Base-by-base conservation (phyloP, 2,113 vertebrate genomes). In the Geococcyx californianus region DNA sequence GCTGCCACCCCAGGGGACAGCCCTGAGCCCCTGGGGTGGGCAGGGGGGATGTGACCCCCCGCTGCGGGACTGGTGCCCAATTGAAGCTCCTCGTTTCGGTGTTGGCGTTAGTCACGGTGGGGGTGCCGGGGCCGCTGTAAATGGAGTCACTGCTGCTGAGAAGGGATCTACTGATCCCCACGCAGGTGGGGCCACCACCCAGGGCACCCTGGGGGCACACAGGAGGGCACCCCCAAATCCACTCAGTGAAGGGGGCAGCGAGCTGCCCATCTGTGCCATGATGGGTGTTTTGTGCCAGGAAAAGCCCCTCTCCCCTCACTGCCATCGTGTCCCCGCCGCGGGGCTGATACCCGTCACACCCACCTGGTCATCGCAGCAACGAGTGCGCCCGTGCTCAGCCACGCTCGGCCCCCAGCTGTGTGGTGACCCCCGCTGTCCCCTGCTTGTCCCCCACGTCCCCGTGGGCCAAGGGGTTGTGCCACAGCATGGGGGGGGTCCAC, bases 71-170 rank as follows among this genome's bases (percentile, higher is more conserved):
- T 3, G 51, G 9, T 31, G 59, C 34, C 2, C 3, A 19, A 31
- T 82, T 28, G 33, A 62, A 20, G 33, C 67, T 69, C 38, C 13
- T 19, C 1, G 3, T 52, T 52, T 44, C 4, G 0, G 78, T 21
- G 36, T 21, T 3, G 4, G 31, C 55, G 11, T 49, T 66, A 49
- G 52, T 42, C 16, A 56, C 28, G 42, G 78, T 6, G 3, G 28
- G 69, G 82, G 68, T 5, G 51, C 10, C 16, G 28, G 59, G 59
- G 68, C 73, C 10, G 49, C 96, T 96, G 86, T 95, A 95, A 96
- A 96, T 96, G 96, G 89, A 14, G 72, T 51, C 64, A 76, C 47
- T 40, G 75, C 59, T 19, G 47, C 62, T 26, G 34, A 31, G 63
- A n/a, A 62, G 51, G 63, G 81, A 89, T 66, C 76, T n/a, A 74